Conservation (phyloP, 2,888 invertebrate species). For the Oegoconia quadripuncta region DNA sequence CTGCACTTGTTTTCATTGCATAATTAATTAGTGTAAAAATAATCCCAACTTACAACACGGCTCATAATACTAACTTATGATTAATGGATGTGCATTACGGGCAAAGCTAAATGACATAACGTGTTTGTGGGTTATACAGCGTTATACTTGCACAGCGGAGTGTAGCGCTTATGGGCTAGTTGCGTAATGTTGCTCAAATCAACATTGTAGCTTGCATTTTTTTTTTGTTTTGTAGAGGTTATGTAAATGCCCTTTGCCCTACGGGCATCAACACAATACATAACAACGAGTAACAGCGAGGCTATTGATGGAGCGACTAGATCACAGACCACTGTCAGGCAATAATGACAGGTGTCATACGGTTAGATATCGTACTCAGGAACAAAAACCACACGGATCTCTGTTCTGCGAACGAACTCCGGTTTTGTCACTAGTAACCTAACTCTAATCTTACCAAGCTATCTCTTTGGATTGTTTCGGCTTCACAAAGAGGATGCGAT, state of each 20-base stretch:
- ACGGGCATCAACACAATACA: too few relatives aligned
- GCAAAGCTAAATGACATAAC: constrained; percentile 26
- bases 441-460: too few relatives aligned
- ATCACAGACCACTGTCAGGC: too few relatives aligned
- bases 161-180: constrained; percentile 18
- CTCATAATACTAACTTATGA: constrained; percentile 3
- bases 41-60: constrained; percentile 2
- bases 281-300: too few relatives aligned
- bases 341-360: not conserved
- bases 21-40: not conserved
- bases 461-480: too few relatives aligned
- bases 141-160: constrained; percentile 28
- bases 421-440: too few relatives aligned
- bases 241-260: not conserved
- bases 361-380: too few relatives aligned
- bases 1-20: constrained; percentile 1
- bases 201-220: not conserved
- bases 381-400: too few relatives aligned
- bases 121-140: constrained; percentile 37
- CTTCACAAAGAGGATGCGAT: too few relatives aligned
- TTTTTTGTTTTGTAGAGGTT: not conserved
- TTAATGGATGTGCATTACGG: constrained; percentile 13
- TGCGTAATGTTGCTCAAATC: constrained; percentile 10
- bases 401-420: too few relatives aligned
- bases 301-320: too few relatives aligned